Evolutionary conservation across 2,113 vertebrate species (phyloP), one percentile per base, ranked within the genome.

Genomic region (Chaetura pelagica): DNA sequence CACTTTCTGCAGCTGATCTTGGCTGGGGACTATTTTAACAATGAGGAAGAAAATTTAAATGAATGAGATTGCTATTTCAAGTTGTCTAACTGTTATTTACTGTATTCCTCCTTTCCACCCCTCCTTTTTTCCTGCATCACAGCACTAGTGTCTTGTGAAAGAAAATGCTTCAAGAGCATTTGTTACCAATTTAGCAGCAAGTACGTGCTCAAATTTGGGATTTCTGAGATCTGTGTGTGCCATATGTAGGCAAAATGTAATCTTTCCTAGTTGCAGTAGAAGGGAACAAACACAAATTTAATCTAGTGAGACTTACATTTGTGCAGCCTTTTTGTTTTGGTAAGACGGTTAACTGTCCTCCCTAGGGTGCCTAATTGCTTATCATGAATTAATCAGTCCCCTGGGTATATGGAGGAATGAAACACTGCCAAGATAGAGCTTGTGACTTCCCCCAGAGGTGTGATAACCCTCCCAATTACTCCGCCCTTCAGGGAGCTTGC

Each of bases 121-220:
- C 73, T 52, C 78, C 61, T 89, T 77, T 92, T 75, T 75, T 84
- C 74, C 84, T 87, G 54, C 74, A 93, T 93, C 79, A 29, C 82
- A 66, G 63, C 58, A 35, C 81, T 95, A 64, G 66, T 86, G 67
- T 84, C 90, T 93, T 96, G 87, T 84, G 92, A 95, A 94, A 86
- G 69, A 91, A 95, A 94, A 85, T 79, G 57, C 75, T 97, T 90
- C 46, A 52, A 52, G 96, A 95, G 94, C 96, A 97, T 97, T 97
- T 97, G 97, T 97, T 97, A 96, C 87, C 89, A 97, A 96, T 97
- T 97, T 97, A 97, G 88, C 76, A 87, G 87, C 94, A 94, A 96
- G 82, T 96, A 96, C 79, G 78, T 97, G 95, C 92, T 96, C 90
- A 95, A 89, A 94, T 89, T 91, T 82, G 86, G 90, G 90, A 90